Conservation (phyloP, 2,888 invertebrate species). For the Diaphora mendica region DNA sequence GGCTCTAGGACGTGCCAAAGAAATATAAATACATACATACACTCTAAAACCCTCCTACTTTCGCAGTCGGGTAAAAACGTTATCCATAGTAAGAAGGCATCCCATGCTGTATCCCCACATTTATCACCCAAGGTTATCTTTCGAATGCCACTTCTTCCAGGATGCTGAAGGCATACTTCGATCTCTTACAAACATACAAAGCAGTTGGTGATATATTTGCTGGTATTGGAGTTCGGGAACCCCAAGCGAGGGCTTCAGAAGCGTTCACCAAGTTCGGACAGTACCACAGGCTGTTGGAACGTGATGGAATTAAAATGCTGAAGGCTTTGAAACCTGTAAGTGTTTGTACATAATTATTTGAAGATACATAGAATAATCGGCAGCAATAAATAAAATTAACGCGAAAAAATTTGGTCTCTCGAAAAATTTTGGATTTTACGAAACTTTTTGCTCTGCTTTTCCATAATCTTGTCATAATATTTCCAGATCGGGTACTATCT, state of each 20-base stretch:
- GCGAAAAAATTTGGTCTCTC: too few relatives aligned
- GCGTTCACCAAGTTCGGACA: conserved; percentile 98
- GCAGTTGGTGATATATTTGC: conserved; percentile 98
- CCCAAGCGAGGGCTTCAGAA: conserved; percentile 97
- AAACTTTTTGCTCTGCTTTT: neutral
- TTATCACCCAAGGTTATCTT: too few relatives aligned
- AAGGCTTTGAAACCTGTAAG: conserved; percentile 96
- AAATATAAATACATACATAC: too few relatives aligned
- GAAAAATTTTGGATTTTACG: too few relatives aligned
- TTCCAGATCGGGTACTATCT: too few relatives aligned
- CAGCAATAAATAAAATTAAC: too few relatives aligned
- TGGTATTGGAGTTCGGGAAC: conserved; percentile 97
- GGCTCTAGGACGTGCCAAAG: too few relatives aligned
- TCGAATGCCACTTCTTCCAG: conserved; percentile 54
- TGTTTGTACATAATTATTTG: neutral
- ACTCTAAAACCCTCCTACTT: too few relatives aligned
- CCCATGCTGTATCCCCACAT: neutral
- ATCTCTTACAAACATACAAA: conserved; percentile 94
- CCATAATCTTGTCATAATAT: too few relatives aligned
- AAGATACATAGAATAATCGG: too few relatives aligned
- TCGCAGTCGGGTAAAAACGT: too few relatives aligned
- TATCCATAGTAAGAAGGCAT: neutral
- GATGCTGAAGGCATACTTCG: conserved; percentile 93
- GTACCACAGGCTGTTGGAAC: conserved; percentile 96
- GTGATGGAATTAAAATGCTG: conserved; percentile 95